Conservation (phyloP, 64 coral and sea anemone species). For the Montipora capricornis region DNA sequence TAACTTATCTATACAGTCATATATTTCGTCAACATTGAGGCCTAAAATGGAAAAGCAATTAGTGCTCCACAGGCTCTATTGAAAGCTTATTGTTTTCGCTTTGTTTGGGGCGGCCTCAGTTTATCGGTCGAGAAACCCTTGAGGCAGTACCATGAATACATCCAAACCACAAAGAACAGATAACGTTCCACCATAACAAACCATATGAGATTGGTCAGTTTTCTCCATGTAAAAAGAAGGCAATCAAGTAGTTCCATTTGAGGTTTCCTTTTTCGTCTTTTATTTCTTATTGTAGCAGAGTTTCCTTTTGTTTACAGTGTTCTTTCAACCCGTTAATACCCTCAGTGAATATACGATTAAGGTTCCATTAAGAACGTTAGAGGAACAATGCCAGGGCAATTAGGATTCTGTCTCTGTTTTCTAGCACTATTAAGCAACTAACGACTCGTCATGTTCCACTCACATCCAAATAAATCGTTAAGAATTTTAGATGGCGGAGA, state of each 20-base stretch:
- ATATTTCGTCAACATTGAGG: conserved; percentile 47
- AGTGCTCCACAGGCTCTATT: conserved; percentile 48
- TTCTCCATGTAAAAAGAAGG: background rate
- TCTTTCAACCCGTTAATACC: conserved; percentile 45
- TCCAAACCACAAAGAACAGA: background rate
- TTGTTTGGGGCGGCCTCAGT: background rate
- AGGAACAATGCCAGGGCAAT: conserved; percentile 44
- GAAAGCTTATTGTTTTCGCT: conserved; percentile 23
- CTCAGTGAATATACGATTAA: conserved; percentile 54
- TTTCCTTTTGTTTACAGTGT: conserved; percentile 5
- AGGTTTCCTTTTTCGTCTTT: background rate
- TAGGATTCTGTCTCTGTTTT: conserved; percentile 2
- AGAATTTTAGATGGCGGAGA: background rate
- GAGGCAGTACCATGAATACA: conserved; percentile 34
- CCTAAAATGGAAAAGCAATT: conserved; percentile 60
- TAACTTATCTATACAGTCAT: conserved; percentile 41
- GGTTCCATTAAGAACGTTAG: conserved; percentile 59
- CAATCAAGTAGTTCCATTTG: background rate
- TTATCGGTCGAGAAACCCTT: conserved; percentile 1
- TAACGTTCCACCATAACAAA: conserved; percentile 21
- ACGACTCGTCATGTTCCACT: conserved; percentile 33
- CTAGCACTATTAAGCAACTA: conserved; percentile 44
- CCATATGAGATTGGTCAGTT: background rate
- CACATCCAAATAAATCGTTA: background rate
- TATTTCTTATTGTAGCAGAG: background rate